phyloP scores from a whole-genome alignment of 1,140 invertebrate genomes.

The Drosophila nikananu region DNA sequence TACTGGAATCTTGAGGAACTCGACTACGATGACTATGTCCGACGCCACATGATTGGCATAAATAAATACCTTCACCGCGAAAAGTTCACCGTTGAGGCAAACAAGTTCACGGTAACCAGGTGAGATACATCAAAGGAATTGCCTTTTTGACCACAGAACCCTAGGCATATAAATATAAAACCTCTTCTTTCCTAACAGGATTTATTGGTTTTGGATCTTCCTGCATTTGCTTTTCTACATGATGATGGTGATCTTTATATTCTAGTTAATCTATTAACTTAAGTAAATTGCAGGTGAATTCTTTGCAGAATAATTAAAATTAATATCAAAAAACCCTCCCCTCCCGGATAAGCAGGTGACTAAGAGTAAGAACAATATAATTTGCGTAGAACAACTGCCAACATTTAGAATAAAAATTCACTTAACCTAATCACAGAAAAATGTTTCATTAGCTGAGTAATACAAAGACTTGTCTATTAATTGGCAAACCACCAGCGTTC shows the following conservation, averaged over 20 bases:
- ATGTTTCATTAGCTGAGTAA: slow-evolving; percentile 57
- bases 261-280: slow-evolving; percentile 34
- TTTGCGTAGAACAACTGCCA: slow-evolving; percentile 18
- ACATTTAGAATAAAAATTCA: slow-evolving; percentile 36
- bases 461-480: slow-evolving; percentile 11
- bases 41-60: slow-evolving; percentile 92
- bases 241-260: slow-evolving; percentile 44
- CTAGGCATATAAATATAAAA: background rate
- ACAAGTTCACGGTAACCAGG: slow-evolving; percentile 89
- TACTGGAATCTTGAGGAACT: slow-evolving; percentile 85
- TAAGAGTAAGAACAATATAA: background rate
- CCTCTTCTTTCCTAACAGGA: slow-evolving; percentile 23
- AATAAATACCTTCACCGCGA: slow-evolving; percentile 92
- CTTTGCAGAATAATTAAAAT: background rate
- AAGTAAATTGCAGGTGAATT: background rate
- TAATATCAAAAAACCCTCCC: background rate
- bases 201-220: slow-evolving; percentile 74
- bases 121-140: slow-evolving; percentile 20
- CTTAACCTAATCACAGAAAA: slow-evolving; percentile 75
- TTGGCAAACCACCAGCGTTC: slow-evolving; percentile 1
- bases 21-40: slow-evolving; percentile 90
- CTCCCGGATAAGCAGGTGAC: background rate
- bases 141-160: background rate
- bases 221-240: slow-evolving; percentile 56
- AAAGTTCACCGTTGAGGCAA: slow-evolving; percentile 88